Evolutionary conservation across 1,140 invertebrate genomes (phyloP), one percentile per base, ranked within the genome.

Genomic region (Philopotamus ludificatus): DNA sequence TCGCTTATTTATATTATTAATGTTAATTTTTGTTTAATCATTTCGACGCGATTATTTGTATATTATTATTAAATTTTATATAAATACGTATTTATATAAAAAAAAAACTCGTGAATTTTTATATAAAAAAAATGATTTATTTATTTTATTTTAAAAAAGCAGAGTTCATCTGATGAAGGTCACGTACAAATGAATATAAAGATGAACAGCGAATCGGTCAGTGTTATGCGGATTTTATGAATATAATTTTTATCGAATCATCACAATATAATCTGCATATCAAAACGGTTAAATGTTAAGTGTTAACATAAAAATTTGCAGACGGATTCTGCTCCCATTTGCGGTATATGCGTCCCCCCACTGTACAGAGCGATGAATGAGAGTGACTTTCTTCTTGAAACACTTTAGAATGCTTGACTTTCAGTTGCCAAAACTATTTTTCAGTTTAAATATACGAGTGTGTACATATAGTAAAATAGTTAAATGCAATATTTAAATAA

Each of bases 121-220:
- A 60, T 44, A 47, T 53, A 21, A 22, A 53, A 67, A 63, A 59
- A 60, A 22, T 21, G 25, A 53, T 53, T 53, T 22, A 53, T 4
- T 22, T 22, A 22, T 58, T 59, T 59, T 59, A 64, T 42, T 55
- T 44, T 12, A 51, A 55, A 49, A 65, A 66, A 63, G 60, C 68
- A 70, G 68, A 70, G 68, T 59, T 64, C 68, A 70, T 70, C 68
- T 70, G 68, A 70, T 70, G 68, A 66, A 63, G 55, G 61, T 59
- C 39, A 63, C 68, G 68, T 70, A 70, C 68, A 70, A 70, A 70
- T 61, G 59, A 61, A 20, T 34, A 34, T 50, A 51, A 41, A 28
- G 2, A 39, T 15, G 20, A 21, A 39, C 21, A 39, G 49, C 12
- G 2, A 28, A 51, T 51, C 28, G 51, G 59, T 62, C 49, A 51